These are phyloP conservation scores for Excalfactoria chinensis DNA, from an alignment of 2,113 vertebrate genomes.

Conservation along the genomic window DNA sequence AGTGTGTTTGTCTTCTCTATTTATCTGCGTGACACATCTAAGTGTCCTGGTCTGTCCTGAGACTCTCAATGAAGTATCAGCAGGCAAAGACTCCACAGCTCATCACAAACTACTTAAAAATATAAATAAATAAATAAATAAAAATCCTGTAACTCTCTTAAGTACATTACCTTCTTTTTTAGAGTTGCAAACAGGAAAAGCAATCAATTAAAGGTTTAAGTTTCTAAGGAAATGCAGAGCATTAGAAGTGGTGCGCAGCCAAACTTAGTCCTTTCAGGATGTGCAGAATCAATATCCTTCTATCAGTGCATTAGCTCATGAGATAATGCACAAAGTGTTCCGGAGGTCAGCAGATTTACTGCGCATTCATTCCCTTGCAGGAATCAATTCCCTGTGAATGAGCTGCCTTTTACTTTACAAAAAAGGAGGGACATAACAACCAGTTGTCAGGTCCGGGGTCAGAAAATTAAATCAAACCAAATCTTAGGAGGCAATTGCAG, in stretches of 20 bases:
- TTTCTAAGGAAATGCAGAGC: slow-evolving; percentile 41
- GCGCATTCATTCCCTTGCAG: neutral
- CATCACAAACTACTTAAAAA: neutral
- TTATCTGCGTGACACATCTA: neutral
- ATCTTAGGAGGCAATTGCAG: neutral
- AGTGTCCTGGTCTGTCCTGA: neutral
- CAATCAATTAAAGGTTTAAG: slow-evolving; percentile 50
- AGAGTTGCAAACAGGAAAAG: slow-evolving; percentile 21
- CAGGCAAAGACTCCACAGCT: neutral
- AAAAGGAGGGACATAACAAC: neutral
- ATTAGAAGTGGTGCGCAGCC: slow-evolving; percentile 23
- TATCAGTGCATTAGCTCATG: neutral
- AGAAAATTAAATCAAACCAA: neutral
- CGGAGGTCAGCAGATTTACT: neutral
- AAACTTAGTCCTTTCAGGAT: slow-evolving; percentile 38
- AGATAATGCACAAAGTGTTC: slow-evolving; percentile 46
- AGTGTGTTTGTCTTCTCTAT: neutral
- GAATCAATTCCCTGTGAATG: slow-evolving; percentile 24
- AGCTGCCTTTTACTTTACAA: neutral
- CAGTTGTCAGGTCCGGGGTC: neutral
- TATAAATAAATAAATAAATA: neutral
- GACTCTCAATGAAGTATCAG: neutral
- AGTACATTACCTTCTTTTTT: neutral
- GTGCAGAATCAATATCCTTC: slow-evolving; percentile 35
- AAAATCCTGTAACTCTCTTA: neutral